phyloP scores from a whole-genome alignment of 2,888 invertebrate species.

The Diadromus collaris region DNA sequence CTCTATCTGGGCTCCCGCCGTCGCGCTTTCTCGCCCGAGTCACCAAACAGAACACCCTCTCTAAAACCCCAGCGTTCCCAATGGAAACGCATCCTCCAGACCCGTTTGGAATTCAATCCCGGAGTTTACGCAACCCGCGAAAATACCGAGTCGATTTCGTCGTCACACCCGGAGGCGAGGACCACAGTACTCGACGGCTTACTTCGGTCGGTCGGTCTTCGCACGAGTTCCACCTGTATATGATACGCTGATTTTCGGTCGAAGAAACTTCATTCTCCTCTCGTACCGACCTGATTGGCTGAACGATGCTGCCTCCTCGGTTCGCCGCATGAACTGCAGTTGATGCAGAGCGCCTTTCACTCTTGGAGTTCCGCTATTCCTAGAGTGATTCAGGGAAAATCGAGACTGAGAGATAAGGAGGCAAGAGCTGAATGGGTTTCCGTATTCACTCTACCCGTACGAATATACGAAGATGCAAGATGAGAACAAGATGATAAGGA shows the following conservation, averaged over 20 bases:
- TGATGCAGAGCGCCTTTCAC: slow-evolving; percentile 11
- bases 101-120: slow-evolving; percentile 39
- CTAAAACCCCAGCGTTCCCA: slow-evolving; percentile 10
- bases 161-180: slow-evolving; percentile 34
- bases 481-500: neutral
- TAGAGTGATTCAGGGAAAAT: slow-evolving; percentile 13
- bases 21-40: slow-evolving; percentile 21
- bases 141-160: slow-evolving; percentile 50
- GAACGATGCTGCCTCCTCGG: neutral
- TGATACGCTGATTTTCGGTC: slow-evolving; percentile 23
- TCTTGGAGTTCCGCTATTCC: slow-evolving; percentile 11
- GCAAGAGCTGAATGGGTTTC: slow-evolving; percentile 1
- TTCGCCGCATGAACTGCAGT: neutral
- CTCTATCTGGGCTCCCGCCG: neutral
- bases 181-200: slow-evolving; percentile 22
- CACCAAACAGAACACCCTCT: slow-evolving; percentile 2
- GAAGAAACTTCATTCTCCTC: slow-evolving; percentile 45
- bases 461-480: neutral
- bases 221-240: slow-evolving; percentile 22
- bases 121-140: slow-evolving; percentile 42
- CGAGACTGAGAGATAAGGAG: neutral
- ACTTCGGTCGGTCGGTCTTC: too few relatives aligned
- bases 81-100: slow-evolving; percentile 18
- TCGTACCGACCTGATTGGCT: slow-evolving; percentile 36
- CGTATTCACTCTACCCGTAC: neutral